phyloP scores from a whole-genome alignment of 92 coral and sea anemone genomes.

The Parazoanthus swiftii region DNA sequence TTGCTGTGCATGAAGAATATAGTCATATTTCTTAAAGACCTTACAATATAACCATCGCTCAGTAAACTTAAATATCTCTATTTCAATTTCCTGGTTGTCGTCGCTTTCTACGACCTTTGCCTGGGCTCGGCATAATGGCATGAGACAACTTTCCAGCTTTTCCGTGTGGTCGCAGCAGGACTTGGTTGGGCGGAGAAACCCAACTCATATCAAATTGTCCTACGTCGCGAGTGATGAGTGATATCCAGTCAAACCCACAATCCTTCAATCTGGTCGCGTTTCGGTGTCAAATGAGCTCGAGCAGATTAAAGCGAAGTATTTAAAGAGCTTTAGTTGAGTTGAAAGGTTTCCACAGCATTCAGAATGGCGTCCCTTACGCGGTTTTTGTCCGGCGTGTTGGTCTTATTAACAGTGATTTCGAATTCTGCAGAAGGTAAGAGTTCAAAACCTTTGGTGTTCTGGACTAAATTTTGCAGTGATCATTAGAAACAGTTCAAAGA shows the following conservation, averaged over 20 bases:
- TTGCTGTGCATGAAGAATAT: background rate
- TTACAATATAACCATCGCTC: background rate
- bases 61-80: background rate
- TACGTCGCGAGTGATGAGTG: conserved; percentile 40
- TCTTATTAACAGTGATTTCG: background rate
- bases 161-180: conserved; percentile 35
- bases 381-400: conserved; percentile 9
- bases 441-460: background rate
- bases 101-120: background rate
- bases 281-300: conserved; percentile 26
- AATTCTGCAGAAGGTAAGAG: conserved; percentile 30
- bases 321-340: conserved; percentile 16
- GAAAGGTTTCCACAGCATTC: conserved; percentile 12
- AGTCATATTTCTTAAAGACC: no score
- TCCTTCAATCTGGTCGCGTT: conserved; percentile 19
- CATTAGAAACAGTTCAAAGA: background rate
- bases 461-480: background rate
- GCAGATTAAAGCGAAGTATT: conserved; percentile 16
- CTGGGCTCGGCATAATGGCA: conserved; percentile 29
- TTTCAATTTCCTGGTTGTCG: conserved; percentile 31
- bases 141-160: conserved; percentile 19
- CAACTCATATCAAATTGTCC: conserved; percentile 17
- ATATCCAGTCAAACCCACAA: conserved; percentile 22
- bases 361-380: conserved; percentile 9
- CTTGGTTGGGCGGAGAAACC: conserved; percentile 6